Percentiles rank a stretch among this genome's conserved stretches.
Evolutionary conservation across 92 coral and sea anemone species (phyloP).

Genomic region (Galaxea fascicularis): DNA sequence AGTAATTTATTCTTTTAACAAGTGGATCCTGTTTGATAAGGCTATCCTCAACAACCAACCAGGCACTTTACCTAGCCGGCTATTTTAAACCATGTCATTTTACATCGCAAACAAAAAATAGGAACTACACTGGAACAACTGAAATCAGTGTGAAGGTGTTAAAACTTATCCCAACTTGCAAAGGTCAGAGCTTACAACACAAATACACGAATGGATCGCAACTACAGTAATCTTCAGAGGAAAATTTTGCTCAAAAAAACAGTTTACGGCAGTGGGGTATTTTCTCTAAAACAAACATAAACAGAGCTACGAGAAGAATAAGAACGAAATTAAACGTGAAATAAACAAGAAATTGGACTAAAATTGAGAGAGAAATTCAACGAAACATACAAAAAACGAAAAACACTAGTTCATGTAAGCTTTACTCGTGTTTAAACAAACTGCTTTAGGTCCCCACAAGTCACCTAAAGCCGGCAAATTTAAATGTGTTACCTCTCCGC

Average conservation of each 20-base stretch:
- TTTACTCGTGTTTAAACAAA: neutral
- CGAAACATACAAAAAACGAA: neutral
- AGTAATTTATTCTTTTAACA: too few species aligned
- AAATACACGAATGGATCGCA: too few species aligned
- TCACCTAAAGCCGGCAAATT: neutral
- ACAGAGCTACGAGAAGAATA: neutral
- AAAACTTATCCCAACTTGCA: too few species aligned
- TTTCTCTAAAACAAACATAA: too few species aligned
- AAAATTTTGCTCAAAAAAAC: too few species aligned
- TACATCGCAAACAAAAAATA: too few species aligned
- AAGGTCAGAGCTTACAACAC: too few species aligned
- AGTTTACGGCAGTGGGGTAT: too few species aligned
- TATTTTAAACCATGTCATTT: too few species aligned
- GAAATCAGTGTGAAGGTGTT: neutral
- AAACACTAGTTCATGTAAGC: neutral
- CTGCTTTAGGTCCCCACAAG: neutral
- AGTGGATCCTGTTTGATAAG: neutral
- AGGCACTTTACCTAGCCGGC: too few species aligned
- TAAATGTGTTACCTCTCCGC: constrained; percentile 86
- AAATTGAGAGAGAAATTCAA: too few species aligned
- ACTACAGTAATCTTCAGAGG: too few species aligned
- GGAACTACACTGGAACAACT: neutral
- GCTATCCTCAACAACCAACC: neutral
- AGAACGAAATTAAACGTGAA: neutral
- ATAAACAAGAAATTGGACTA: neutral